These are phyloP conservation scores for Vombatus ursinus DNA, from an alignment of 2,113 vertebrate genomes.

Conservation along the genomic window DNA sequence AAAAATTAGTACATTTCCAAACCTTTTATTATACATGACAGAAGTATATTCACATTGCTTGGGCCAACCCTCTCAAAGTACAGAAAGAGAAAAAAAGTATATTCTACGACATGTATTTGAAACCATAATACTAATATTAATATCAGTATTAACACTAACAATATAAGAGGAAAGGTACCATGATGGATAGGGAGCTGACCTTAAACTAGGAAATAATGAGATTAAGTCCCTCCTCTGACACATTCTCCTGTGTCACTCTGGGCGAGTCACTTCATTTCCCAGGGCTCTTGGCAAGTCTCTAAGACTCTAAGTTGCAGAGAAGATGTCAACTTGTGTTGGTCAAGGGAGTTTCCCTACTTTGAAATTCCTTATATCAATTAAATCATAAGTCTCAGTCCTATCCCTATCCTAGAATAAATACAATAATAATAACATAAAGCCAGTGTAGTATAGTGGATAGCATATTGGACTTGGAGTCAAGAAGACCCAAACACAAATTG, in stretches of 20 bases:
- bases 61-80: neutral
- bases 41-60: neutral
- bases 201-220: neutral
- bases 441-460: too few species aligned
- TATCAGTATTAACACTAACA: neutral
- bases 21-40: neutral
- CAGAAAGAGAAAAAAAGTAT: neutral
- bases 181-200: neutral
- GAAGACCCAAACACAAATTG: neutral
- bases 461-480: neutral
- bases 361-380: neutral
- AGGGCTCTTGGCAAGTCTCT: neutral
- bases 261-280: neutral
- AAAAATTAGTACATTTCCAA: neutral
- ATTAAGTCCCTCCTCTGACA: neutral
- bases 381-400: neutral
- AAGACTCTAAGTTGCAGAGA: neutral
- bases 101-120: neutral
- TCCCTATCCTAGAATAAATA: neutral
- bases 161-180: neutral
- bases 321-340: neutral
- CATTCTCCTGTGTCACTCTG: neutral
- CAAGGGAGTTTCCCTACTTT: neutral
- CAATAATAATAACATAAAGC: neutral
- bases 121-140: neutral